Evolutionary conservation across 2,797 vertebrate genomes (phyloP).

Genomic region (Peromyscus aztecus): DNA sequence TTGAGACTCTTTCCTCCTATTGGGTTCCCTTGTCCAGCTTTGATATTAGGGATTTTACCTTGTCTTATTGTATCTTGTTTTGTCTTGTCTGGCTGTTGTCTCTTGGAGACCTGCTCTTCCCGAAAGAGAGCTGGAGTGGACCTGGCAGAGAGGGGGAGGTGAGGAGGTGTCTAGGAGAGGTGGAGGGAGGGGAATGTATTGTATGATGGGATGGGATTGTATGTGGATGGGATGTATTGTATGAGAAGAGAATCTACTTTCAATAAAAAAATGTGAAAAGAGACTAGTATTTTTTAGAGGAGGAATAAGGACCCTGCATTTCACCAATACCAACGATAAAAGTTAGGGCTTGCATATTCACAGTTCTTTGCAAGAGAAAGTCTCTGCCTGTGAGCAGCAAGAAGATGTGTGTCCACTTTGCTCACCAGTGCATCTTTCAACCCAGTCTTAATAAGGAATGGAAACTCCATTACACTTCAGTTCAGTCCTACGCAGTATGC

Average conservation of each 20-base stretch:
- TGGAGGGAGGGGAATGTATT: not conserved
- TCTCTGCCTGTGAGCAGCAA: not conserved
- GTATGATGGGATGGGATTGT: not conserved
- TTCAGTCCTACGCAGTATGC: not conserved
- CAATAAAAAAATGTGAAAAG: conserved; percentile 5
- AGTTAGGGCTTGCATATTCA: not conserved
- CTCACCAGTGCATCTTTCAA: not conserved
- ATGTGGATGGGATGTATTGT: not conserved
- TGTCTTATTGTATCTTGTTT: not conserved
- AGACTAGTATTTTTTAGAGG: conserved; percentile 4
- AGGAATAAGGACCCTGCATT: not conserved
- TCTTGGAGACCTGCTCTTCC: not conserved
- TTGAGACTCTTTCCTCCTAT: not conserved
- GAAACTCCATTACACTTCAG: not conserved
- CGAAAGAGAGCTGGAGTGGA: not conserved
- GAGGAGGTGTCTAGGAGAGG: not conserved
- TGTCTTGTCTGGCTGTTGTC: not conserved
- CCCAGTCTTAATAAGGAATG: not conserved
- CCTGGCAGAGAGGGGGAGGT: not conserved
- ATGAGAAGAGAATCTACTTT: not conserved
- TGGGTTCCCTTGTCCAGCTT: not conserved
- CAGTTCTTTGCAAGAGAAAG: not conserved
- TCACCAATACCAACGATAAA: not conserved
- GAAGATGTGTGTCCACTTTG: not conserved
- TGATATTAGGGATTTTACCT: not conserved